Evolutionary conservation across 2,888 invertebrate species (phyloP).

Genomic region (Sympetrum striolatum): DNA sequence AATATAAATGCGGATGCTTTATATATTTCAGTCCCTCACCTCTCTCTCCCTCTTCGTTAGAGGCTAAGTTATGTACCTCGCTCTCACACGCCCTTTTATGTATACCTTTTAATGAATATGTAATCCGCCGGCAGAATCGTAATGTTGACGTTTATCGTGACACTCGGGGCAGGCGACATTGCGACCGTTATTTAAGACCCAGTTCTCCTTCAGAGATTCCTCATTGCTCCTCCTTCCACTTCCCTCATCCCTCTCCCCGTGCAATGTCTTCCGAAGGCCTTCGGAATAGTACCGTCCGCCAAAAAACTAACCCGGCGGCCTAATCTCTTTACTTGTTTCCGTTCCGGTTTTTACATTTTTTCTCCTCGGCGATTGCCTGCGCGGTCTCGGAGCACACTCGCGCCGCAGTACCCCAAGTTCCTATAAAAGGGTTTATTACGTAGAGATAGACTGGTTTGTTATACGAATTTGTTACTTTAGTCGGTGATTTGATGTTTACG

Average conservation of each 20-base stretch:
- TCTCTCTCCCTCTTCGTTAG: slow-evolving; percentile 4
- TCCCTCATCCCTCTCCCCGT: not conserved
- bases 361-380: not conserved
- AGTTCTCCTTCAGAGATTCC: not conserved
- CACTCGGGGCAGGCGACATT: slow-evolving; percentile 13
- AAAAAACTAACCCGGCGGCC: not conserved
- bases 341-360: not conserved
- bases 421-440: not conserved
- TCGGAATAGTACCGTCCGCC: not conserved
- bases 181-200: slow-evolving; percentile 3
- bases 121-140: slow-evolving; percentile 23
- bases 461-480: not conserved
- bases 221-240: not conserved
- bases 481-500: not conserved
- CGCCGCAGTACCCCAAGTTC: not conserved
- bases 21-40: not conserved
- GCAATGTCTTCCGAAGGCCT: too few relatives aligned
- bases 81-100: slow-evolving; percentile 35
- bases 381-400: not conserved
- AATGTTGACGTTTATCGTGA: slow-evolving; percentile 37
- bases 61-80: not conserved
- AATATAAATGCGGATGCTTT: slow-evolving; percentile 18
- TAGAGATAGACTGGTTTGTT: not conserved
- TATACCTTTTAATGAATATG: slow-evolving; percentile 33
- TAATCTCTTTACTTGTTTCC: not conserved